A percentile compares a stretch with the other conserved stretches of the same genome.
Evolutionary conservation across 2,888 invertebrate species (phyloP).

Genomic region (Spilarctia lutea): DNA sequence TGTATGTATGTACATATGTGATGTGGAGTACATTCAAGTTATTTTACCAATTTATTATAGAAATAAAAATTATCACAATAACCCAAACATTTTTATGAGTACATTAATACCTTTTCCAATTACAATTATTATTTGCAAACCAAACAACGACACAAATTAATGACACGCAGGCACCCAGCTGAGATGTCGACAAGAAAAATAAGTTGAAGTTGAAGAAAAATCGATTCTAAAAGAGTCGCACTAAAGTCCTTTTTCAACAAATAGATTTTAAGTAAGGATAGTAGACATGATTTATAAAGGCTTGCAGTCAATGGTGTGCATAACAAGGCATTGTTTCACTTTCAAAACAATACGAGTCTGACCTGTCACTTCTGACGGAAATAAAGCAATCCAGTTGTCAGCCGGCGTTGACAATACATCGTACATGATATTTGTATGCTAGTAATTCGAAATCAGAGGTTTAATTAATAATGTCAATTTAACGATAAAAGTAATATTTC

Average conservation of each 20-base stretch:
- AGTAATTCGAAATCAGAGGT: no score
- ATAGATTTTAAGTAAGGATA: slow-evolving; percentile 7
- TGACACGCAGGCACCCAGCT: slow-evolving; percentile 27
- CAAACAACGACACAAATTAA: slow-evolving; percentile 29
- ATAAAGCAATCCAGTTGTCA: neutral
- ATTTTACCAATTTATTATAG: no score
- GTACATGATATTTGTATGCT: neutral
- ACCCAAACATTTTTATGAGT: neutral
- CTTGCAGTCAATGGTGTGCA: slow-evolving; percentile 21
- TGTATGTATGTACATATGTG: no score
- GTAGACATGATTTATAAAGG: slow-evolving; percentile 29
- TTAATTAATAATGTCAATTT: no score
- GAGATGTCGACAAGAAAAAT: slow-evolving; percentile 23
- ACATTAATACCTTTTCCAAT: slow-evolving; percentile 1
- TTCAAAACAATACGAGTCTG: neutral
- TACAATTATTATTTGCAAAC: neutral
- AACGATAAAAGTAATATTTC: no score
- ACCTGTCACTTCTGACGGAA: neutral
- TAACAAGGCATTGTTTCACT: neutral
- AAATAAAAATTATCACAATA: neutral
- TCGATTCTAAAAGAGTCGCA: neutral
- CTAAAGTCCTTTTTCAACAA: slow-evolving; percentile 16
- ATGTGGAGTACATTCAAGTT: no score
- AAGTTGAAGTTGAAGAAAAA: neutral
- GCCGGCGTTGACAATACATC: neutral